These are phyloP conservation scores for Hyles vespertilio DNA, from an alignment of 1,140 invertebrate species.

Conservation along the genomic window DNA sequence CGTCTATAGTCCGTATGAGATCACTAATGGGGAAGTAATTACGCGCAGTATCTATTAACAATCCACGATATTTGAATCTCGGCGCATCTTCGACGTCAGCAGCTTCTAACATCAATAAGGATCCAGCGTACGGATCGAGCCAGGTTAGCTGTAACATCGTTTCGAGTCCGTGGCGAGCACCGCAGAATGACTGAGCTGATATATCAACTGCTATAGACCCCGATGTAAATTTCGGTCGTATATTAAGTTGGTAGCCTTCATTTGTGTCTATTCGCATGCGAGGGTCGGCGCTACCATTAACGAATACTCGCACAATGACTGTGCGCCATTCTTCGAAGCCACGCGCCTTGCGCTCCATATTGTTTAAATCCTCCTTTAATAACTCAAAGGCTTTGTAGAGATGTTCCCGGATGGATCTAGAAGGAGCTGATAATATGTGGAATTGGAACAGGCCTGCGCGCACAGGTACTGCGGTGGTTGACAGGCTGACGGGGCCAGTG, in stretches of 20 bases:
- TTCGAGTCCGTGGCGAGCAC: constrained; percentile 85
- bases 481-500: constrained; percentile 69
- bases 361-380: constrained; percentile 32
- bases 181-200: constrained; percentile 81
- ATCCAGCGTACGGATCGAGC: constrained; percentile 78
- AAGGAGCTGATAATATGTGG: constrained; percentile 29
- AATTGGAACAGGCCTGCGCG: constrained; percentile 42
- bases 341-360: constrained; percentile 21
- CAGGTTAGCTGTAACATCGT: constrained; percentile 86
- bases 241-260: constrained; percentile 81
- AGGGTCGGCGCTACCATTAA: constrained; percentile 66
- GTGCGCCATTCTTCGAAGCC: constrained; percentile 31
- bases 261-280: constrained; percentile 80
- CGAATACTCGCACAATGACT: constrained; percentile 66
- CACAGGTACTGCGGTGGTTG: constrained; percentile 63
- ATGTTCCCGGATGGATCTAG: constrained; percentile 28
- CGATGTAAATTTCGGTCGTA: constrained; percentile 73
- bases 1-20: constrained; percentile 82
- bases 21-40: constrained; percentile 82
- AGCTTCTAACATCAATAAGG: constrained; percentile 76
- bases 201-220: constrained; percentile 77
- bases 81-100: constrained; percentile 77
- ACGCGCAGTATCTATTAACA: constrained; percentile 85
- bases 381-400: constrained; percentile 38
- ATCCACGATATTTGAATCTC: constrained; percentile 80